Percentiles rank a stretch among this genome's conserved stretches.
Conservation (phyloP, 2,797 vertebrate genomes). For the Odontamblyopus lacepedii region DNA sequence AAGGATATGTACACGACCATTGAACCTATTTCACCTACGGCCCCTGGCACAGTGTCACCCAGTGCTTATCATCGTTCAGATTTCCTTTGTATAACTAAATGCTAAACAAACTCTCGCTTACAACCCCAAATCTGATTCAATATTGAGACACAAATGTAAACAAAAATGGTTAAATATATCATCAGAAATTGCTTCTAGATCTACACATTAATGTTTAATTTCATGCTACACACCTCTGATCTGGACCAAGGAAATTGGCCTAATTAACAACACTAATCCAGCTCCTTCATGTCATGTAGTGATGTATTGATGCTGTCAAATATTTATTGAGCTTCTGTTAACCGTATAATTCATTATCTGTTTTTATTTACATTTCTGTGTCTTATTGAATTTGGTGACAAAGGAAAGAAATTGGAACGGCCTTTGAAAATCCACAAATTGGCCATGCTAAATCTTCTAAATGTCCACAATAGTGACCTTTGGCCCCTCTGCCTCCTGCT, state of each 20-base stretch:
- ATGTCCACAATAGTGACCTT: not conserved
- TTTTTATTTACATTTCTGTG: not conserved
- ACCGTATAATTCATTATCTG: not conserved
- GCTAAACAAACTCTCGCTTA: not conserved
- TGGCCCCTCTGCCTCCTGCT: not conserved
- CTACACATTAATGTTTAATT: not conserved
- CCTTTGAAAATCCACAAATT: not conserved
- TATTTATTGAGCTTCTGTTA: not conserved
- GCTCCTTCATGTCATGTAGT: not conserved
- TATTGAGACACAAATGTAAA: not conserved
- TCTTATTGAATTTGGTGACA: not conserved
- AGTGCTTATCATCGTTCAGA: not conserved
- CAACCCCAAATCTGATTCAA: not conserved
- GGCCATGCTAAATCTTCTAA: not conserved
- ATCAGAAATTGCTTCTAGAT: too few relatives aligned
- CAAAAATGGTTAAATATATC: not conserved
- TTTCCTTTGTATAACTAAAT: not conserved
- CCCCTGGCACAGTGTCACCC: too few relatives aligned
- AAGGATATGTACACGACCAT: conserved; percentile 22
- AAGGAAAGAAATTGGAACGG: not conserved
- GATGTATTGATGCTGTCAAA: not conserved
- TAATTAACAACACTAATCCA: not conserved
- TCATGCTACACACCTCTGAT: not conserved
- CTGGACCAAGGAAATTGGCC: not conserved
- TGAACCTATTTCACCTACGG: not conserved